Evolutionary conservation across 2,797 vertebrate genomes (phyloP).

Genomic region (Rhinatrema bivittatum): DNA sequence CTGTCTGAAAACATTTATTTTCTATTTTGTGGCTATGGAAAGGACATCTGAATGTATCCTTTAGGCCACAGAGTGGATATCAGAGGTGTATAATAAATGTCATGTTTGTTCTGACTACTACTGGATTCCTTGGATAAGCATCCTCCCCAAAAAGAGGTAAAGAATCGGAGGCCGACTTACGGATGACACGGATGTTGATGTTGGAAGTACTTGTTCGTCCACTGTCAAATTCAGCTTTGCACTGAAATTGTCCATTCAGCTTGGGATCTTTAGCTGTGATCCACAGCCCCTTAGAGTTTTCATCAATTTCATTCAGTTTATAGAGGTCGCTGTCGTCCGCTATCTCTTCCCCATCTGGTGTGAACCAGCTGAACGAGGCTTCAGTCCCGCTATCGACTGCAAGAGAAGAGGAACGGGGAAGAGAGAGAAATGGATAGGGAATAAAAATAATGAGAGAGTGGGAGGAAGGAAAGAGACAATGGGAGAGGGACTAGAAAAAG

Average conservation of each 20-base stretch:
- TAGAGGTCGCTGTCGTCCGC: background rate
- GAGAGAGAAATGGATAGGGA: too few relatives aligned
- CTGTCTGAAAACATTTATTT: too few relatives aligned
- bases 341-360: background rate
- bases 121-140: background rate
- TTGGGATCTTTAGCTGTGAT: background rate
- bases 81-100: too few relatives aligned
- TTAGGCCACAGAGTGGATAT: too few relatives aligned
- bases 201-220: background rate
- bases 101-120: background rate
- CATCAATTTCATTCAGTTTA: background rate
- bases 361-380: background rate
- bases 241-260: background rate
- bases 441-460: too few relatives aligned
- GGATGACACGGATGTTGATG: constrained; percentile 1
- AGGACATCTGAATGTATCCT: too few relatives aligned
- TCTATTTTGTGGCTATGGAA: too few relatives aligned
- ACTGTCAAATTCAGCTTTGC: background rate
- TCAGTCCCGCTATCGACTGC: constrained; percentile 4
- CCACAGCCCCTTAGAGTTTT: background rate
- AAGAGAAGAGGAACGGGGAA: too few relatives aligned
- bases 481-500: too few relatives aligned
- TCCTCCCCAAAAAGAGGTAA: background rate
- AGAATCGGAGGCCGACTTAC: background rate
- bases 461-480: too few relatives aligned